Base-by-base conservation (phyloP, 2,888 invertebrate species). In the Aphidius colemani region DNA sequence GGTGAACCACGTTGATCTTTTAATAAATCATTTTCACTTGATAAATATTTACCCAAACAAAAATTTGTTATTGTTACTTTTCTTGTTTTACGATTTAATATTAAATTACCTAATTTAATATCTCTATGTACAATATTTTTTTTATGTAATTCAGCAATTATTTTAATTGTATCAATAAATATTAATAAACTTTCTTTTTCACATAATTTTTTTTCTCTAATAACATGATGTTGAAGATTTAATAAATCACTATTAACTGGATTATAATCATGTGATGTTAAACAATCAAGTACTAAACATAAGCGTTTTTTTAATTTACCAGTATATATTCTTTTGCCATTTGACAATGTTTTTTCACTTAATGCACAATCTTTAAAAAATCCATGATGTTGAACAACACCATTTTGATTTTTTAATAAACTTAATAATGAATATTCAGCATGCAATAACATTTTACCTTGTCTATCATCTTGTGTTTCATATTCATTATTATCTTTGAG, bases 1-100 rank as follows among this genome's bases (percentile, higher is more conserved):
- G 92, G 92, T 0, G 91, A 91, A 2, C 92, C 92, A 78, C 91
- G 84, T 77, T 92, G 91, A 80, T 92, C 92, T 73, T 88, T 89
- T 49, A 92, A 80, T 44, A 89, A 81, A 73, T 91, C 91, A 68
- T 87, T 85, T 74, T 91, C 91, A 68, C 88, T 88, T n/a, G 89
- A 87, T 39, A 92, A 84, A 76, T 90, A 90, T 68, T 90, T 91
- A 0, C 91, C 91, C 59, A 92, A 84, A 75, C 91, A 91, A 81
- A 93, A 92, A 79, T 93, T 92, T 1, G 91, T 90, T 30, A 92
- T 85, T 2, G 87, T 88, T 7, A 92, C 78, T 45, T 86, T 83
- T 39, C 86, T 86, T 0, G 89, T 89, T 67, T 87, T 83, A 72
- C 88, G 88, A 82, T 92, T 89, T 65, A 92, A 79, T 56, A 92